Percentiles rank a stretch among this genome's conserved stretches.
Evolutionary conservation across 2,888 invertebrate species (phyloP).

Genomic region (Anaspis maculata): DNA sequence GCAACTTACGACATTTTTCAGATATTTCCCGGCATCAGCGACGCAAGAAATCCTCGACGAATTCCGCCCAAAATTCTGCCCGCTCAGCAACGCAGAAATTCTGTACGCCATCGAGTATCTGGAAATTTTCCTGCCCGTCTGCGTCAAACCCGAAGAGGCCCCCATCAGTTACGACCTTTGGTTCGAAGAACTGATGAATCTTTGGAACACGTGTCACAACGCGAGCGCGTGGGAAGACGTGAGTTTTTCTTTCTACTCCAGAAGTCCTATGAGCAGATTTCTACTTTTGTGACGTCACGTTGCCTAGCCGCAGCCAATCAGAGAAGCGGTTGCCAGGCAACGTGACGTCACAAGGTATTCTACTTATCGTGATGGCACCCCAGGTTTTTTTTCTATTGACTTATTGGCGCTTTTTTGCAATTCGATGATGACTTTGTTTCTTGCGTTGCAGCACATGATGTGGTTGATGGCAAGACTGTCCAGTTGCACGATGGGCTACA

Average conservation of each 20-base stretch:
- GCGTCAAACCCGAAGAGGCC: constrained; percentile 54
- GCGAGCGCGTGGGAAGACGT: constrained; percentile 59
- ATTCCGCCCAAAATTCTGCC: constrained; percentile 70
- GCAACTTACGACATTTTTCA: constrained; percentile 36
- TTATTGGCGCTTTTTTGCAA: background rate
- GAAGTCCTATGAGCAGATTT: background rate
- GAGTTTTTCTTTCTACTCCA: constrained; percentile 21
- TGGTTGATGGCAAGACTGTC: constrained; percentile 67
- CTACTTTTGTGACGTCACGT: too few species aligned
- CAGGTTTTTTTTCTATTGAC: too few species aligned
- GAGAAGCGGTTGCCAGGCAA: too few species aligned
- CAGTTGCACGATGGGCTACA: constrained; percentile 66
- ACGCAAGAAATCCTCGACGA: constrained; percentile 82
- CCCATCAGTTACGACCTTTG: constrained; percentile 65
- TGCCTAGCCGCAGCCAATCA: too few species aligned
- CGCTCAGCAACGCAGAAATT: constrained; percentile 53
- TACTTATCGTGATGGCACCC: too few species aligned
- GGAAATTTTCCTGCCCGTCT: constrained; percentile 69
- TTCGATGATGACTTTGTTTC: background rate
- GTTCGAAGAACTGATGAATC: constrained; percentile 67
- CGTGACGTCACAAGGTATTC: too few species aligned
- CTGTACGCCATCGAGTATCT: constrained; percentile 49
- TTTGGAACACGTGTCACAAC: constrained; percentile 74
- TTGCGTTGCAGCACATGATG: constrained; percentile 54
- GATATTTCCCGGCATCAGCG: constrained; percentile 63